phyloP scores from a whole-genome alignment of 2,113 vertebrate genomes.

The Cyanoderma ruficeps region DNA sequence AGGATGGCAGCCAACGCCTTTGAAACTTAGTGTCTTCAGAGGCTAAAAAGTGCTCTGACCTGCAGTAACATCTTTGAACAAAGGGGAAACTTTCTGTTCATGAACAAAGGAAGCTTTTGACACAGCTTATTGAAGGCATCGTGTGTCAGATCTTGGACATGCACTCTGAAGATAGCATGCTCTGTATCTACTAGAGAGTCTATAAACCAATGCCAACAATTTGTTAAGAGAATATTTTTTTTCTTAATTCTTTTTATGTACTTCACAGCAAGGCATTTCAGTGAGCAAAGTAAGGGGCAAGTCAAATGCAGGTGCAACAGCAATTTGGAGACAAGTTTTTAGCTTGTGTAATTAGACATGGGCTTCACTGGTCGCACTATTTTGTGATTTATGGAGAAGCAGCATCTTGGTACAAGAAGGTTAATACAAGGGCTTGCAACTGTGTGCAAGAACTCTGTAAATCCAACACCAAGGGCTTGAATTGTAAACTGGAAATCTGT shows the following conservation, averaged over 20 bases:
- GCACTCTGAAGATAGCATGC: background rate
- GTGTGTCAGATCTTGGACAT: background rate
- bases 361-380: background rate
- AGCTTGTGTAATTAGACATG: background rate
- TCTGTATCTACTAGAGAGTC: background rate
- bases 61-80: slow-evolving; percentile 4
- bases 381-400: background rate
- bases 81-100: background rate
- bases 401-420: background rate
- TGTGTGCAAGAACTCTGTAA: background rate
- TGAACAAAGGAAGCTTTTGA: slow-evolving; percentile 26
- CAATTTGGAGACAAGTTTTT: background rate
- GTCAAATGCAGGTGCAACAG: background rate
- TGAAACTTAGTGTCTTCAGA: background rate
- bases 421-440: background rate
- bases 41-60: slow-evolving; percentile 1
- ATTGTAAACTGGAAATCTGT: background rate
- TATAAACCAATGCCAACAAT: background rate
- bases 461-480: background rate
- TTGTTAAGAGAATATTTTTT: background rate
- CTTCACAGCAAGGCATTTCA: background rate
- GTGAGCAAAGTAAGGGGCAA: background rate
- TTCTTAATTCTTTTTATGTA: background rate
- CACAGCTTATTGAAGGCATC: background rate
- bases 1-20: background rate